A percentile compares a stretch with the other conserved stretches of the same genome.
Conservation (phyloP, 2,888 invertebrate genomes). For the Acrobasis consociella region DNA sequence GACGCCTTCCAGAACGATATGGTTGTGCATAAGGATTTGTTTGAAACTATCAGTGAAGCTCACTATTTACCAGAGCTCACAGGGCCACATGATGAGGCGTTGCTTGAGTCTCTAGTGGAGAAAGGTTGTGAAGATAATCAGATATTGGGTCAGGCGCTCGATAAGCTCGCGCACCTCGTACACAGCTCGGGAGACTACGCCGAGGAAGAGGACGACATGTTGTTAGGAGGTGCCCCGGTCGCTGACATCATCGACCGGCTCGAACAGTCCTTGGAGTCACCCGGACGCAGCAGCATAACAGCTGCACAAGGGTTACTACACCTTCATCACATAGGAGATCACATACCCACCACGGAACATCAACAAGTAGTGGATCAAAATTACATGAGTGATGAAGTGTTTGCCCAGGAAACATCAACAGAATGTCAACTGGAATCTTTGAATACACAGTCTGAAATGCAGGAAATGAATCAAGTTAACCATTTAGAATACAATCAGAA, state of each 20-base stretch:
- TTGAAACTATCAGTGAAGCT: constrained; percentile 76
- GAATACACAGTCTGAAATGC: constrained; percentile 45
- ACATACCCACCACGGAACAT: constrained; percentile 54
- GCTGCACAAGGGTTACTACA: constrained; percentile 73
- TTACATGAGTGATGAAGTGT: constrained; percentile 64
- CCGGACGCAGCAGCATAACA: constrained; percentile 70
- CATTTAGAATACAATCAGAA: constrained; percentile 56
- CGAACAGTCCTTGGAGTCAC: constrained; percentile 82
- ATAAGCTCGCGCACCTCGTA: constrained; percentile 69
- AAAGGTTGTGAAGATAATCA: constrained; percentile 85
- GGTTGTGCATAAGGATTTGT: constrained; percentile 70
- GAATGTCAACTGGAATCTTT: constrained; percentile 58
- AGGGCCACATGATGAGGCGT: constrained; percentile 77
- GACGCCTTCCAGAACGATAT: constrained; percentile 60
- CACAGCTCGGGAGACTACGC: constrained; percentile 69
- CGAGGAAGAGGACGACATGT: constrained; percentile 74
- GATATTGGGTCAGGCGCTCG: constrained; percentile 70
- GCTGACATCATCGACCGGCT: constrained; percentile 85
- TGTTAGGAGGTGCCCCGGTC: constrained; percentile 73
- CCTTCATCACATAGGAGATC: constrained; percentile 68
- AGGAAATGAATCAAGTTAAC: constrained; percentile 48
- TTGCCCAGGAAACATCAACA: constrained; percentile 46
- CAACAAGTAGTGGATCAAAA: constrained; percentile 65
- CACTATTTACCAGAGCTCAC: constrained; percentile 74
- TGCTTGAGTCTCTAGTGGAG: constrained; percentile 84